Evolutionary conservation across 1,140 invertebrate species (phyloP).

Genomic region (Drosophila obscura): DNA sequence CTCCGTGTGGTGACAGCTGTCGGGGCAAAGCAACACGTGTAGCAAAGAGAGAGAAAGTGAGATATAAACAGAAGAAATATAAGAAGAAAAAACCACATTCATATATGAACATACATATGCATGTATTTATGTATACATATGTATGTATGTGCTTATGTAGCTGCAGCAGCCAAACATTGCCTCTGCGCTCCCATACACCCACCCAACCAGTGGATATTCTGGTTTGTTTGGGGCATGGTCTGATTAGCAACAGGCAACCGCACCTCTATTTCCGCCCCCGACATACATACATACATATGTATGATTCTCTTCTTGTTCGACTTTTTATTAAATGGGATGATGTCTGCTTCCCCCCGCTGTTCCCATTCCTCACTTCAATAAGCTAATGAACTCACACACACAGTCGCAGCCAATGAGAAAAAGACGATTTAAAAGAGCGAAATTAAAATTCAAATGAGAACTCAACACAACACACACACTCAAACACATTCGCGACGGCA

Average conservation of each 20-base stretch:
- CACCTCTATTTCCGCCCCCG: not conserved
- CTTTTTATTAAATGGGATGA: conserved; percentile 48
- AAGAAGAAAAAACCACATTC: not conserved
- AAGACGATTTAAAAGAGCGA: conserved; percentile 23
- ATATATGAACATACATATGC: no score
- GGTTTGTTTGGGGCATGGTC: conserved; percentile 56
- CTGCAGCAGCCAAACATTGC: no score
- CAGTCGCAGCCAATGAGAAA: conserved; percentile 1
- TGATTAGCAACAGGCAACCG: conserved; percentile 67
- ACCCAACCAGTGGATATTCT: conserved; percentile 39
- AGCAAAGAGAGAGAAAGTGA: conserved; percentile 8
- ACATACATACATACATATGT: not conserved
- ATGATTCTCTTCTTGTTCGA: conserved; percentile 24
- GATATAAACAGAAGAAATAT: conserved; percentile 8
- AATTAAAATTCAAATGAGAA: conserved; percentile 47
- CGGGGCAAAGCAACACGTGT: conserved; percentile 4
- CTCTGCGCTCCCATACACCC: no score
- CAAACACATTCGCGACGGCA: not conserved
- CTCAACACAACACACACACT: conserved; percentile 14
- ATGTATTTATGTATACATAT: conserved; percentile 6
- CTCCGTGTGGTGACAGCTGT: conserved; percentile 11
- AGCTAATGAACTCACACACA: conserved; percentile 49
- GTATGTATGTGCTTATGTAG: conserved; percentile 27
- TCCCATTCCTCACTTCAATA: conserved; percentile 2
- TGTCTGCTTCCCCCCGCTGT: conserved; percentile 15